Conservation (phyloP, 2,113 vertebrate genomes). For the Oceanites oceanicus region DNA sequence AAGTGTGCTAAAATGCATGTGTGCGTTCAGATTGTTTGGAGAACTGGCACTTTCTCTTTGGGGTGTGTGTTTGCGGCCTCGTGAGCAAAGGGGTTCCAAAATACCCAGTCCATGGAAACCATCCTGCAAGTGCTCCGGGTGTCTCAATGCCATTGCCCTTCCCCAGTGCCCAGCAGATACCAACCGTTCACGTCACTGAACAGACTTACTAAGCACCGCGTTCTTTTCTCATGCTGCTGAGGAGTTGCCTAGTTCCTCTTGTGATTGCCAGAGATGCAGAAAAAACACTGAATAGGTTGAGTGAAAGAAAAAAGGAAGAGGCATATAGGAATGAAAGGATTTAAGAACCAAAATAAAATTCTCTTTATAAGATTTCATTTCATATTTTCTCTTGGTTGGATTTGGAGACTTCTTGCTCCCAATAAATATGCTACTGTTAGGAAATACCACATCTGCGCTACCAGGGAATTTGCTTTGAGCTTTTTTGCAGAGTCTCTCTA, state of each 20-base stretch:
- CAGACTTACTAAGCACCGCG: not conserved
- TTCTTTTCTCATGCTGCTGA: not conserved
- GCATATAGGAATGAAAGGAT: not conserved
- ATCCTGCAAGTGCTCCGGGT: not conserved
- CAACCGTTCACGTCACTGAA: not conserved
- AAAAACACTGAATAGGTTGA: not conserved
- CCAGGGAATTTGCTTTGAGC: not conserved
- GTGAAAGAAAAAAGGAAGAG: not conserved
- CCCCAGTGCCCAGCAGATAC: not conserved
- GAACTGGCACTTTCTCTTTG: not conserved
- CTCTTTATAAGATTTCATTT: not conserved
- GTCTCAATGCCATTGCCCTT: not conserved
- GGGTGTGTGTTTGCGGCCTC: not conserved
- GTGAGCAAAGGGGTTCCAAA: not conserved
- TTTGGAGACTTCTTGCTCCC: not conserved
- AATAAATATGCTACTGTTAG: not conserved
- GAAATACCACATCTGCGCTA: not conserved
- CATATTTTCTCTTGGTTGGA: not conserved
- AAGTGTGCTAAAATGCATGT: not conserved
- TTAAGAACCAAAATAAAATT: not conserved
- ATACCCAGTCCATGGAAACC: not conserved
- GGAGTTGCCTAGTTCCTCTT: not conserved
- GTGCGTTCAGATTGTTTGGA: rapidly evolving
- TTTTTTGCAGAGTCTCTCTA: not conserved
- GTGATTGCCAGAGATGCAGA: not conserved